Base-by-base conservation (phyloP, 1,140 invertebrate genomes). In the Brachionus rotundiformis region DNA sequence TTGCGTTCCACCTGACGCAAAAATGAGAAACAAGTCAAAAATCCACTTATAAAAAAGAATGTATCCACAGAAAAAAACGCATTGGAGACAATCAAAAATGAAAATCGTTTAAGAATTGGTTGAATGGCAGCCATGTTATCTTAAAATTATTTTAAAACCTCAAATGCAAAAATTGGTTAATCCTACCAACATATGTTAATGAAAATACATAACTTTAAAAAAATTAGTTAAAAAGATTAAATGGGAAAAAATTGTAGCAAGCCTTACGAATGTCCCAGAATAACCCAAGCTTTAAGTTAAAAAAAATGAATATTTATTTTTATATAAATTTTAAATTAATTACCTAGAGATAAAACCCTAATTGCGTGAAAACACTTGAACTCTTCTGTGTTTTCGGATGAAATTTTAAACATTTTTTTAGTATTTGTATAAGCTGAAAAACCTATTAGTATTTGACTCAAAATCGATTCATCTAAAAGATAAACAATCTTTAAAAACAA, bases 1-100 rank as follows among this genome's bases (percentile, higher is more conserved):
- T 31, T 83, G 84, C 87, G 87, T n/a, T 85, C 84, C 39, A 89
- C 84, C 82, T 90, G 88, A 83, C 86, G 87, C 83, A 91, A 54
- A 82, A 89, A 87, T 3, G 89, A 84, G 83, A 91, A 91, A 2
- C 89, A 85, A 0, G 91, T 84, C 0, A 92, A 85, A 2, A 91
- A 85, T 54, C 91, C 91, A 84, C 91, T 92, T 29, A 87, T 33
- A 10, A 94, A 93, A 88, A 96, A 95, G 89, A 95, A 96, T 7
- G 93, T 93, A 86, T 95, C 94, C 23, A 95, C 94, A 41, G 94
- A 94, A 86, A 94, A 94, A 3, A 93, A 93, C 3, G 93, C 94
- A 86, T 95, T 95, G 73, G 84, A 33, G 23, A 88, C 85, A 5
- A 84, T 84, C 76, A 86, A 84, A 65, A 85, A 85, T 47, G 83